Conservation (phyloP, 2,113 vertebrate species). For the Xyliphius kryptos region DNA sequence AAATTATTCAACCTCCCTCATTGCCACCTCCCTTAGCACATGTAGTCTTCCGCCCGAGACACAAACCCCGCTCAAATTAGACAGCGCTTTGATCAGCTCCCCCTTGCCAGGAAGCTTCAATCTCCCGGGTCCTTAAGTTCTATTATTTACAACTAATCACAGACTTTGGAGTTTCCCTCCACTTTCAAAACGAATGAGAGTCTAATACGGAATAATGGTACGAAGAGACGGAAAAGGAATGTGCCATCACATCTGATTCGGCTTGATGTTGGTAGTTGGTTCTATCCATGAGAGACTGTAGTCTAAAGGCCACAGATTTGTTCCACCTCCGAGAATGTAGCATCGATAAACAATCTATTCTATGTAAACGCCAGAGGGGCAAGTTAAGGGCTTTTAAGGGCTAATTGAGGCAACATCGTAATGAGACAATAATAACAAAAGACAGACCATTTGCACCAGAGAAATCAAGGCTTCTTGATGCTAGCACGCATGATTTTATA, state of each 20-base stretch:
- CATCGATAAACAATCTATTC: slow-evolving; percentile 31
- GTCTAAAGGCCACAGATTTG: slow-evolving; percentile 32
- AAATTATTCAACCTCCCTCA: slow-evolving; percentile 88
- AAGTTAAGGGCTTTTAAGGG: slow-evolving; percentile 34
- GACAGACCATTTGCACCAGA: slow-evolving; percentile 38
- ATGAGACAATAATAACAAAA: slow-evolving; percentile 39
- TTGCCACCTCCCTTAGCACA: slow-evolving; percentile 52
- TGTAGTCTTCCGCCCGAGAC: slow-evolving; percentile 58
- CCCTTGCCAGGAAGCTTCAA: slow-evolving; percentile 46
- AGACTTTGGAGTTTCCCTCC: slow-evolving; percentile 39
- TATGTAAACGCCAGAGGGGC: slow-evolving; percentile 41
- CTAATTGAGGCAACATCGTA: slow-evolving; percentile 35
- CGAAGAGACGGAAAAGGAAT: slow-evolving; percentile 32
- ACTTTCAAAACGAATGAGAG: slow-evolving; percentile 49
- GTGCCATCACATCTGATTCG: slow-evolving; percentile 45
- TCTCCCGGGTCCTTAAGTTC: slow-evolving; percentile 52
- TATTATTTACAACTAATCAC: slow-evolving; percentile 60
- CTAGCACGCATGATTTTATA: slow-evolving; percentile 33
- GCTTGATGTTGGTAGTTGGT: slow-evolving; percentile 27
- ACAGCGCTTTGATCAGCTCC: slow-evolving; percentile 44
- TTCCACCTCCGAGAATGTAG: slow-evolving; percentile 34
- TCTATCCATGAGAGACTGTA: slow-evolving; percentile 42
- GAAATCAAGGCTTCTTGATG: slow-evolving; percentile 32
- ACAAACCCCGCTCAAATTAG: slow-evolving; percentile 47
- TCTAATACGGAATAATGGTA: slow-evolving; percentile 50